These are phyloP conservation scores for Odontomachus brunneus DNA, from an alignment of 1,140 invertebrate genomes.

Conservation along the genomic window DNA sequence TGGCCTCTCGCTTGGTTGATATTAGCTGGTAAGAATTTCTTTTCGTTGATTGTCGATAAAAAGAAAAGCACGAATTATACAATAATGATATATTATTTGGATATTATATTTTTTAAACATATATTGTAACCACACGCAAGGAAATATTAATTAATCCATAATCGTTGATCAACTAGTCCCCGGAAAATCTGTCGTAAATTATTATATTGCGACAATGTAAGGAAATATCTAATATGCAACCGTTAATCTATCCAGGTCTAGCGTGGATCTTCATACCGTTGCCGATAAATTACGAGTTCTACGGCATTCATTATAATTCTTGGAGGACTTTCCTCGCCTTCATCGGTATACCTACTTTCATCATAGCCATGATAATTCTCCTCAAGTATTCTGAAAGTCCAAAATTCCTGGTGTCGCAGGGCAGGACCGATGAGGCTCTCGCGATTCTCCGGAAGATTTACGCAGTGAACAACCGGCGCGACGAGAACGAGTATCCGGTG, in stretches of 20 bases:
- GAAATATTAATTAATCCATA: too few species aligned
- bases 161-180: too few species aligned
- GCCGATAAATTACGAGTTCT: slow-evolving; percentile 82
- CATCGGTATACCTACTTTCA: slow-evolving; percentile 86
- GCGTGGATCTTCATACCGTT: slow-evolving; percentile 88
- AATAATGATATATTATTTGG: too few species aligned
- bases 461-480: slow-evolving; percentile 86
- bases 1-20: slow-evolving; percentile 88
- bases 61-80: not conserved
- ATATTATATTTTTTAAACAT: too few species aligned
- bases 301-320: slow-evolving; percentile 85
- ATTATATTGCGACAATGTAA: too few species aligned
- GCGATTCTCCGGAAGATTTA: slow-evolving; percentile 87
- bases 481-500: slow-evolving; percentile 80
- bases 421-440: slow-evolving; percentile 87
- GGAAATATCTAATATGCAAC: slow-evolving; percentile 23
- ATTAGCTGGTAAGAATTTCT: slow-evolving; percentile 85
- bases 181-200: too few species aligned
- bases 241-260: slow-evolving; percentile 83
- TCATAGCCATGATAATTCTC: slow-evolving; percentile 84
- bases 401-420: slow-evolving; percentile 89
- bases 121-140: too few species aligned
- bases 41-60: slow-evolving; percentile 3
- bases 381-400: slow-evolving; percentile 91
- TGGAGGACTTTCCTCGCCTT: slow-evolving; percentile 89